Percentiles rank a stretch among this genome's conserved stretches.
phyloP scores from a whole-genome alignment of 2,797 vertebrate species.

The Taeniopygia guttata region DNA sequence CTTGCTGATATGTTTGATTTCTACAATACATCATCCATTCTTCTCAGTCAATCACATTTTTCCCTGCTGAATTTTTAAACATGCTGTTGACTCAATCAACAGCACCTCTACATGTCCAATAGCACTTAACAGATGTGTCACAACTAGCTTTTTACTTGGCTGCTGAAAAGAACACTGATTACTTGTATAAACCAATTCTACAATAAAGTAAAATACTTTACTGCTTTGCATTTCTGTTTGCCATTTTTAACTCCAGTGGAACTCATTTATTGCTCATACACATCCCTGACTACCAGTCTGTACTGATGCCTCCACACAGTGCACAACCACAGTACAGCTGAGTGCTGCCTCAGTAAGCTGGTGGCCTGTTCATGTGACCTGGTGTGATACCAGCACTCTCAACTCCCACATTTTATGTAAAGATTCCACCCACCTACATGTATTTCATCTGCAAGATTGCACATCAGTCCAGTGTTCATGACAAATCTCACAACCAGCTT shows the following conservation, averaged over 20 bases:
- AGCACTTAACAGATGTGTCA: not conserved
- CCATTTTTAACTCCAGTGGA: not conserved
- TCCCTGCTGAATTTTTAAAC: not conserved
- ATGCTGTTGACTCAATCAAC: not conserved
- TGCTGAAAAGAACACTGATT: not conserved
- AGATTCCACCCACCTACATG: not conserved
- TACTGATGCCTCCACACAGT: not conserved
- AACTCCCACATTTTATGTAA: not conserved
- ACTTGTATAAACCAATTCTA: not conserved
- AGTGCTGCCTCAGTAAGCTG: not conserved
- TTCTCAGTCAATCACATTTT: not conserved
- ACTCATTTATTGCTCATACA: not conserved
- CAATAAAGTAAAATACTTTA: not conserved
- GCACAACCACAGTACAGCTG: not conserved
- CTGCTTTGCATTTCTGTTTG: not conserved
- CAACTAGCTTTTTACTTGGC: not conserved
- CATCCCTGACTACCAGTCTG: not conserved
- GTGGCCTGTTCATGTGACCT: not conserved
- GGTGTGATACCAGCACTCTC: not conserved
- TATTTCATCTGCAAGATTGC: not conserved
- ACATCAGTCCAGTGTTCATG: not conserved
- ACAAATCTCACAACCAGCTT: not conserved
- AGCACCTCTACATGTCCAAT: not conserved
- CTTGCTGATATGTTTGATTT: not conserved
- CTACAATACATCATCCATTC: not conserved